Evolutionary conservation across 2,888 invertebrate genomes (phyloP), one percentile per base, ranked within the genome.

Genomic region (Scaeva pyrastri): DNA sequence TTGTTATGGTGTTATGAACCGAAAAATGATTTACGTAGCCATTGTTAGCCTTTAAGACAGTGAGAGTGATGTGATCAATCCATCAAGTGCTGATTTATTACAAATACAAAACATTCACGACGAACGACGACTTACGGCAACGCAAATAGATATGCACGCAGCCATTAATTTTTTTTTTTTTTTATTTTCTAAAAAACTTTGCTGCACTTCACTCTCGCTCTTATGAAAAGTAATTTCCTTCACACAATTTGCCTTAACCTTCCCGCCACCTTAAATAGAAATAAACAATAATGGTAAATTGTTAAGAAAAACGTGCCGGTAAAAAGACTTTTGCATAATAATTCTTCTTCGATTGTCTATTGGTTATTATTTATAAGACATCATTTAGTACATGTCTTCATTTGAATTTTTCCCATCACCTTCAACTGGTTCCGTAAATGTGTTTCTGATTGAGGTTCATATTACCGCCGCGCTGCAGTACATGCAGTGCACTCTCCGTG

Each of bases 51-150:
- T 78, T 50, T 26, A 48, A 43, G 74, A 58, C 64, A 86, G 71
- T 77, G 78, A 86, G 86, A 86, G 86, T 86, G 78, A 86, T 86
- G 86, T 62, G 74, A 82, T 86, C 74, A 74, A 86, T 78, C 72
- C 86, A 77, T 86, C 86, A 86, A 71, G 77, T 64, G 64, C 55
- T 86, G 86, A 86, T 82, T 82, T 82, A 86, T 86, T 73, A 68
- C 77, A 21, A 31, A 31, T 31, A 31, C 31, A 7, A 31, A 58
- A 86, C 85, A 39, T 76, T 85, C 76, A 74, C 43, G 72, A 68
- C 62, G 68, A 71, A 55, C 68, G 60, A 68, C 36, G 75, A 62
- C 72, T 45, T 39, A 73, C 39, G 31, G 12, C 23, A 55, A 41
- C n/a, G n/a, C n/a, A n/a, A n/a, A n/a, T n/a, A 21, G 21, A 71